Percentiles rank a stretch among this genome's conserved stretches.
Evolutionary conservation across 1,140 invertebrate species (phyloP).

Genomic region (Drosophila tristis): DNA sequence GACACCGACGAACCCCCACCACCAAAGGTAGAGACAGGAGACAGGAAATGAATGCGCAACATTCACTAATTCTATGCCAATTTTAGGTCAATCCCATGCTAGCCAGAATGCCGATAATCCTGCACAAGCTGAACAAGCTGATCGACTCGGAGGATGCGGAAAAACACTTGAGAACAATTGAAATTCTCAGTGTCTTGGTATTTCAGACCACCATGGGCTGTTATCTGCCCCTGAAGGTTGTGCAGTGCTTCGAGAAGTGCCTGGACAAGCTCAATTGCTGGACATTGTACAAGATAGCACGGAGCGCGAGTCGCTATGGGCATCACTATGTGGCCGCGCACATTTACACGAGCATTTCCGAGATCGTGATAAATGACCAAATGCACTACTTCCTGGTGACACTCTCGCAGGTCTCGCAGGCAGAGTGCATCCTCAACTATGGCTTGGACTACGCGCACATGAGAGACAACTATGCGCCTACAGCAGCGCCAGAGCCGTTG

Average conservation of each 20-base stretch:
- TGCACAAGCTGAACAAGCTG: slow-evolving; percentile 76
- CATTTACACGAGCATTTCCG: slow-evolving; percentile 88
- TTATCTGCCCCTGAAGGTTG: slow-evolving; percentile 85
- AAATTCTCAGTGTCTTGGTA: slow-evolving; percentile 84
- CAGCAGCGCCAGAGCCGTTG: slow-evolving; percentile 39
- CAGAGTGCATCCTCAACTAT: slow-evolving; percentile 86
- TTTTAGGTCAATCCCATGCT: slow-evolving; percentile 72
- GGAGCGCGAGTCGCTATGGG: slow-evolving; percentile 92
- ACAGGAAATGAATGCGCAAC: neutral
- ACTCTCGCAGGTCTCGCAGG: slow-evolving; percentile 89
- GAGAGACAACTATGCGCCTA: slow-evolving; percentile 65
- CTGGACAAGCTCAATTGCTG: slow-evolving; percentile 89
- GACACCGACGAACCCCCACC: slow-evolving; percentile 54
- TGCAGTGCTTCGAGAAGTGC: slow-evolving; percentile 86
- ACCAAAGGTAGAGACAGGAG: slow-evolving; percentile 34
- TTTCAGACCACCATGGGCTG: slow-evolving; percentile 91
- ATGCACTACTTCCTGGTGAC: slow-evolving; percentile 95
- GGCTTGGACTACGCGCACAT: slow-evolving; percentile 72
- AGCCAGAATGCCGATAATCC: slow-evolving; percentile 65
- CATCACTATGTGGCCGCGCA: slow-evolving; percentile 90
- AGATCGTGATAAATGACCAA: slow-evolving; percentile 94
- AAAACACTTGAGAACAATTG: slow-evolving; percentile 64
- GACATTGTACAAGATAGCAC: slow-evolving; percentile 93
- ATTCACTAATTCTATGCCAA: neutral
- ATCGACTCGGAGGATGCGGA: slow-evolving; percentile 52